Evolutionary conservation across 2,113 vertebrate species (phyloP).

Genomic region (Chaetops frenatus): DNA sequence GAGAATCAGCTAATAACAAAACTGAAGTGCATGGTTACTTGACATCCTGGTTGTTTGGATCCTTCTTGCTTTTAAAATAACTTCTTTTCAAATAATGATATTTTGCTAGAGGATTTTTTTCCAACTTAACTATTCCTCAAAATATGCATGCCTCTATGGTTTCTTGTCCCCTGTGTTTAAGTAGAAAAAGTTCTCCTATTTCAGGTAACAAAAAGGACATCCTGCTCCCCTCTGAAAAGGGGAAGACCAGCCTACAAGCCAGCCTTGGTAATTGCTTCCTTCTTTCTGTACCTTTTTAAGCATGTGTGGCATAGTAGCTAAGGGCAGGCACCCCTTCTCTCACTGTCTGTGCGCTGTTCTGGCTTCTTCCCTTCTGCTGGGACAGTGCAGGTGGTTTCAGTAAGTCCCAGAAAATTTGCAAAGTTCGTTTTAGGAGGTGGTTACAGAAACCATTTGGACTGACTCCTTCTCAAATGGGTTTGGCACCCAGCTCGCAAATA

Average conservation of each 20-base stretch:
- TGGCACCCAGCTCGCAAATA: background rate
- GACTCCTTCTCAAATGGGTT: background rate
- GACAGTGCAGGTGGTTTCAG: fast-evolving
- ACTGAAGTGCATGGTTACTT: background rate
- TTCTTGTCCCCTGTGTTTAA: background rate
- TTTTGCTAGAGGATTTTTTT: background rate
- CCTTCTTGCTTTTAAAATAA: background rate
- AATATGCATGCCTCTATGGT: background rate
- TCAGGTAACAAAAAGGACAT: background rate
- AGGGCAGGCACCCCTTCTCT: background rate
- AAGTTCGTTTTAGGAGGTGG: background rate
- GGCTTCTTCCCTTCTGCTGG: background rate
- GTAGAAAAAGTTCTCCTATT: background rate
- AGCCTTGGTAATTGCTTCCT: background rate
- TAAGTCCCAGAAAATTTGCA: background rate
- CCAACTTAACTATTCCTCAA: background rate
- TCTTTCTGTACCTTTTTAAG: background rate
- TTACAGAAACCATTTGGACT: background rate
- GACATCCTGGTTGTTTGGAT: background rate
- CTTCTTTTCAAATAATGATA: background rate
- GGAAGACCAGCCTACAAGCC: background rate
- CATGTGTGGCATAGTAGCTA: background rate
- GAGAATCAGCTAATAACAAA: background rate
- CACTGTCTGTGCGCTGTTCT: background rate
- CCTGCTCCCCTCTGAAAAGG: background rate